Percentiles rank a stretch among this genome's conserved stretches.
These are phyloP conservation scores for Selene dorsalis DNA, from an alignment of 2,797 vertebrate species.

Conservation along the genomic window DNA sequence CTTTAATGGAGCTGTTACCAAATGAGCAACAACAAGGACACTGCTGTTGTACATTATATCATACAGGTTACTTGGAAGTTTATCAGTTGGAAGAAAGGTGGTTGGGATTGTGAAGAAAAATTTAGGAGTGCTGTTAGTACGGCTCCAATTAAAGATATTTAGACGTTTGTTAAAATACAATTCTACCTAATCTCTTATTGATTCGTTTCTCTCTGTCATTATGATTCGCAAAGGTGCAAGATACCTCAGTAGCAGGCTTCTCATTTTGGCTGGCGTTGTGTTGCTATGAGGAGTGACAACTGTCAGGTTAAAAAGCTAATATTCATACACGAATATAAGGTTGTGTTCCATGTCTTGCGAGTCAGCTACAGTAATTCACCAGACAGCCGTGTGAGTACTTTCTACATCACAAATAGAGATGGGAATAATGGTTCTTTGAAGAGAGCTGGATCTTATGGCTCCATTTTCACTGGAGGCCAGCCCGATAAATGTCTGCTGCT, in stretches of 20 bases:
- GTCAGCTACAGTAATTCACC: neutral
- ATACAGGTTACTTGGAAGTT: no score
- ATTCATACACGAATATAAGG: neutral
- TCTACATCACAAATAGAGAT: neutral
- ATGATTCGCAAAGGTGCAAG: neutral
- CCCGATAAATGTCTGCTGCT: no score
- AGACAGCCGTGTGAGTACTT: neutral
- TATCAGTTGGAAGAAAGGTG: no score
- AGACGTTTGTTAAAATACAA: neutral
- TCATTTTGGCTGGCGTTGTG: neutral
- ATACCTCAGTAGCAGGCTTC: neutral
- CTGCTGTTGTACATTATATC: neutral
- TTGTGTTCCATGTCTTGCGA: neutral
- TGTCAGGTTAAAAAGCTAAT: neutral
- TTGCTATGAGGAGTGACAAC: neutral
- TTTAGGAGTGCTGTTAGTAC: neutral
- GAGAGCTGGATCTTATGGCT: no score
- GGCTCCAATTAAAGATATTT: no score
- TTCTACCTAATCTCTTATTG: neutral
- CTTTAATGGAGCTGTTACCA: neutral
- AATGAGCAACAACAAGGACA: neutral
- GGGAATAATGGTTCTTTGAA: no score
- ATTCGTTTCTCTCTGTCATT: neutral
- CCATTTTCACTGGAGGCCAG: no score
- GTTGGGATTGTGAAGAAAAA: neutral